Base-by-base conservation (phyloP, 2,888 invertebrate genomes). In the Nezara viridula region DNA sequence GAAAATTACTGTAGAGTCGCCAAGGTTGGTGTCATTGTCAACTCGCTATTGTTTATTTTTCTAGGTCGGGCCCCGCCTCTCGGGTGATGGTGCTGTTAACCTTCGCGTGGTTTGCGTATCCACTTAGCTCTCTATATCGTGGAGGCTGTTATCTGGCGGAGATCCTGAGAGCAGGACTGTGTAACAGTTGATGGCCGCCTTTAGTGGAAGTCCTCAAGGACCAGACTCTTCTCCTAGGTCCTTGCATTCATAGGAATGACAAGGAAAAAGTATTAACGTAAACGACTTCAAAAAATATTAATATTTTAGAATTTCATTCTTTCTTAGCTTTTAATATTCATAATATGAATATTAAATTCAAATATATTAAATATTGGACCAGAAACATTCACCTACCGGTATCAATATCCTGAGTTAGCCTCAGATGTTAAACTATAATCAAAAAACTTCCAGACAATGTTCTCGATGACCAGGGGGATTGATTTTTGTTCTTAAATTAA, bases 21-120 rank as follows among this genome's bases (percentile, higher is more conserved):
- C 77, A 77, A 77, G 77, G 77, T 77, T 40, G 40, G 77, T 77
- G 77, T 44, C 77, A 77, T 77, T 77, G 77, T 77, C 24, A 77
- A 7, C 40, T 2, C 0, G 40, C 77, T 77, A 77, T 77, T 77
- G 77, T 77, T 77, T 77, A 24, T 77, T 77, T 77, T 40, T 77
- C 77, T 77, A 77, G 77, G 77, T 32, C 77, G 77, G 40, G 77
- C 77, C 77, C 40, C 27, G 60, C 60, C 77, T 77, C 44, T 7
- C 24, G 40, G 24, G 77, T 77, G 40, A 77, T 77, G 77, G 40
- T 24, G 21, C 21, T 40, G 77, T 12, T 77, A 77, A 77, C 77
- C 77, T 77, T 77, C 77, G 40, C 77, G 24, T 37, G 27, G 73
- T 73, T 73, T 73, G 73, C 73, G 3, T 77, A 77, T 77, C 77